Percentiles rank a stretch among this genome's conserved stretches.
Conservation (phyloP, 2,113 vertebrate genomes). For the Origma solitaria region DNA sequence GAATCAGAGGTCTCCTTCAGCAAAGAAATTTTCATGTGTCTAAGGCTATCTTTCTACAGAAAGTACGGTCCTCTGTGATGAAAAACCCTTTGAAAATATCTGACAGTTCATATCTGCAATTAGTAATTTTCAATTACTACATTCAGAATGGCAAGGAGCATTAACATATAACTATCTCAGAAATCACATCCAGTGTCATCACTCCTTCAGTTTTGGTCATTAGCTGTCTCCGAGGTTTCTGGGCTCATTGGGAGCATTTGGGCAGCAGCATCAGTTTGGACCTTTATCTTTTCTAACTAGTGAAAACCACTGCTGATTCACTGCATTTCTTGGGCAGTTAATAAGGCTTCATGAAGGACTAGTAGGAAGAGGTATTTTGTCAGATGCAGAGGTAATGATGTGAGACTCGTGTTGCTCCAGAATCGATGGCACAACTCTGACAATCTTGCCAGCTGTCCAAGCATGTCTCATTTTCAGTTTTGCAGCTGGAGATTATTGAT, state of each 20-base stretch:
- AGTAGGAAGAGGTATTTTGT: not conserved
- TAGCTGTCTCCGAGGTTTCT: not conserved
- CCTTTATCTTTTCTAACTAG: not conserved
- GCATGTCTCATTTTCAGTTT: not conserved
- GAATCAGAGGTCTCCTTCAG: not conserved
- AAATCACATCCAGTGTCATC: not conserved
- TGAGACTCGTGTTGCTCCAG: not conserved
- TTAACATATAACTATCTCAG: not conserved
- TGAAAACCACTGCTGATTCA: not conserved
- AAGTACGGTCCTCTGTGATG: not conserved
- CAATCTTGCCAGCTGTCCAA: not conserved
- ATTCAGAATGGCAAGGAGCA: not conserved
- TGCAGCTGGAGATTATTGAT: not conserved
- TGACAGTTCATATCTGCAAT: constrained; percentile 34
- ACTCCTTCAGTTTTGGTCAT: not conserved
- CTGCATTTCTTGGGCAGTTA: not conserved
- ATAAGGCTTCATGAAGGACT: not conserved
- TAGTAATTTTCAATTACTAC: constrained; percentile 37
- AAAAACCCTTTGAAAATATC: not conserved
- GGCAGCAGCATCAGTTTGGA: not conserved
- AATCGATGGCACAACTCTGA: not conserved
- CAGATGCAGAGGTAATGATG: not conserved
- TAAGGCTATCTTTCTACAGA: not conserved
- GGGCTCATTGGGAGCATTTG: not conserved
- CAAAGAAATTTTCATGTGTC: not conserved